Base-by-base conservation (phyloP, 1,140 invertebrate genomes). In the Leptopilina clavipes region DNA sequence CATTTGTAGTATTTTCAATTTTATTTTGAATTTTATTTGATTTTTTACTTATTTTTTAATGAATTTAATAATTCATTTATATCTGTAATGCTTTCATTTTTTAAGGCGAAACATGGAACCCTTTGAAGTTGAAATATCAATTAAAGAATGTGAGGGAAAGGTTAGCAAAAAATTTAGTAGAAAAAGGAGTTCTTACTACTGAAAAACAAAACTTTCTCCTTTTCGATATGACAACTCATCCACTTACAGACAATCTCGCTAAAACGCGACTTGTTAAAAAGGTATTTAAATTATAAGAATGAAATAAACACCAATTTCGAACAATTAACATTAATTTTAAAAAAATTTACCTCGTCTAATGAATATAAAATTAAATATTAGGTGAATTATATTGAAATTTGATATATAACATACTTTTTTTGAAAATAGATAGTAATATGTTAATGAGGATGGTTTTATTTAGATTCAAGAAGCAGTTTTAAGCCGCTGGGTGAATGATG, bases 161-260 rank as follows among this genome's bases (percentile, higher is more conserved):
- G 86, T 92, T 99, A 86, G 99, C 99, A 11, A 99, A 99, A 90
- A 99, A 99, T 92, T 93, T 99, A 83, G 98, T 99, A 18, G 99
- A 99, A 90, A 99, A 99, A 91, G 98, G 99, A 81, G 98, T 99
- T n/a, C 93, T 99, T 77, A 99, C 98, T 70, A 99, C 99, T 72
- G 99, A 99, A 91, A 99, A 99, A 92, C 98, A 99, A 91, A 99
- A 99, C 91, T 99, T 99, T 91, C 92, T 99, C 80, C 91, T 99
- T 18, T 99, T 99, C 92, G 99, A 99, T 92, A 99, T 99, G 98
- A 99, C 99, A 25, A 99, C 98, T 82, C 99, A 99, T 94, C 99
- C 99, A 45, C 92, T 99, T 52, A 98, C 96, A 72, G 98, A 99
- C 90, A 96, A 96, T 91, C 93, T 95, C 80, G 95, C 97, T n/a